Evolutionary conservation across 2,113 vertebrate species (phyloP).

Genomic region (Laterallus jamaicensis): DNA sequence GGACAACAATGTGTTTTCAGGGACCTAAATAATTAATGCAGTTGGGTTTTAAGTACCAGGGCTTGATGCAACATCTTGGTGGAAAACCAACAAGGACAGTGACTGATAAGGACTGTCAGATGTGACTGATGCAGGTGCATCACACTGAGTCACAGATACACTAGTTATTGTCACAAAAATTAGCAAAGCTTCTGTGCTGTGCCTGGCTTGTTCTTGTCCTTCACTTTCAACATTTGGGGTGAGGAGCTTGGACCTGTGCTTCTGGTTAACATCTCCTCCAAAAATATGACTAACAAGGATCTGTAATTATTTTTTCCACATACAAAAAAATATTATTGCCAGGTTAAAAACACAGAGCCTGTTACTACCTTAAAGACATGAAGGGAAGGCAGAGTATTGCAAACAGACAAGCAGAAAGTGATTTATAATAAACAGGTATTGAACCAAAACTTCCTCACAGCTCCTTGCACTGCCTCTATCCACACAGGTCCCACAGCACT

Average conservation of each 20-base stretch:
- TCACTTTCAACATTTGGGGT: not conserved
- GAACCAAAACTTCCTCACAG: not conserved
- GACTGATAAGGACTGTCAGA: not conserved
- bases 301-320: not conserved
- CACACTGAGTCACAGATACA: not conserved
- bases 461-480: not conserved
- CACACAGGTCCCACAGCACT: not conserved
- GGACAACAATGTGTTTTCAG: not conserved
- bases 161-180: not conserved
- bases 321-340: not conserved
- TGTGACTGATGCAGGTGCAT: not conserved
- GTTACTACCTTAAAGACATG: not conserved
- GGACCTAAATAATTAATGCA: not conserved
- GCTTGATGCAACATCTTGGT: not conserved
- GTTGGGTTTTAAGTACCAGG: not conserved
- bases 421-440: not conserved
- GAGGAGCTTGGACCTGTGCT: not conserved
- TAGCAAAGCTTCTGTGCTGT: not conserved
- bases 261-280: not conserved
- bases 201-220: not conserved
- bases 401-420: slow-evolving; percentile 39
- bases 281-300: not conserved
- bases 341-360: not conserved
- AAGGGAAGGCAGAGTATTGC: not conserved
- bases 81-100: not conserved